Conservation (phyloP, 2,888 invertebrate species). For the Orthosia gracilis region DNA sequence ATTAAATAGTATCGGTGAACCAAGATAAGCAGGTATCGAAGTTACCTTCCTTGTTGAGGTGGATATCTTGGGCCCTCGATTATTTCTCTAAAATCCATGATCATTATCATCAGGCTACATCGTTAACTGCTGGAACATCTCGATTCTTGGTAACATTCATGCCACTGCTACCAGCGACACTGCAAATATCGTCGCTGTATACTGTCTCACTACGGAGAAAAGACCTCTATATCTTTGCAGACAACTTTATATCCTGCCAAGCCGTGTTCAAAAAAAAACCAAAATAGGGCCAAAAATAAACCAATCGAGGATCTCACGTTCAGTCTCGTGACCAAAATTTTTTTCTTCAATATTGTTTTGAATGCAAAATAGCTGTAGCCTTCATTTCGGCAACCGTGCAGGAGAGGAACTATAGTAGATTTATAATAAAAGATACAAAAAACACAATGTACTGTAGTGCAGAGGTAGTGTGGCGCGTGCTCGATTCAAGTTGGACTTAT, state of each 20-base stretch:
- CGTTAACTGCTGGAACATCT: background rate
- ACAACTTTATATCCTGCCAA: too few species aligned
- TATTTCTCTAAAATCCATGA: too few species aligned
- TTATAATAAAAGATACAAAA: slow-evolving; percentile 32
- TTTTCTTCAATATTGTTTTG: slow-evolving; percentile 21
- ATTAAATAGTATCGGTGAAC: background rate
- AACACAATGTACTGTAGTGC: slow-evolving; percentile 10
- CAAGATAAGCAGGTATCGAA: background rate
- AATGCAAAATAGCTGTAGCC: slow-evolving; percentile 16
- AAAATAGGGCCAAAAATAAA: background rate
- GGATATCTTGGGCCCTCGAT: too few species aligned
- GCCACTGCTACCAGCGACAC: background rate
- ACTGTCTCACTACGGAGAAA: too few species aligned
- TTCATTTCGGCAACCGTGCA: slow-evolving; percentile 20
- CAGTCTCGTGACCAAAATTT: background rate
- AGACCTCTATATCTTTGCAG: too few species aligned
- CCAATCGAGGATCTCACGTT: background rate
- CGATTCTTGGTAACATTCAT: background rate
- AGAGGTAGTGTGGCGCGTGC: slow-evolving; percentile 65
- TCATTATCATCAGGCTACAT: too few species aligned
- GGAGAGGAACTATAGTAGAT: background rate
- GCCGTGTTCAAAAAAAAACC: background rate
- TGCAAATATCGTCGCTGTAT: background rate
- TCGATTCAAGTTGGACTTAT: slow-evolving; percentile 76
- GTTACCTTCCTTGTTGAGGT: too few species aligned